A percentile compares a stretch with the other conserved stretches of the same genome.
Conservation (phyloP, 2,888 invertebrate genomes). For the Pristionchus mayeri region DNA sequence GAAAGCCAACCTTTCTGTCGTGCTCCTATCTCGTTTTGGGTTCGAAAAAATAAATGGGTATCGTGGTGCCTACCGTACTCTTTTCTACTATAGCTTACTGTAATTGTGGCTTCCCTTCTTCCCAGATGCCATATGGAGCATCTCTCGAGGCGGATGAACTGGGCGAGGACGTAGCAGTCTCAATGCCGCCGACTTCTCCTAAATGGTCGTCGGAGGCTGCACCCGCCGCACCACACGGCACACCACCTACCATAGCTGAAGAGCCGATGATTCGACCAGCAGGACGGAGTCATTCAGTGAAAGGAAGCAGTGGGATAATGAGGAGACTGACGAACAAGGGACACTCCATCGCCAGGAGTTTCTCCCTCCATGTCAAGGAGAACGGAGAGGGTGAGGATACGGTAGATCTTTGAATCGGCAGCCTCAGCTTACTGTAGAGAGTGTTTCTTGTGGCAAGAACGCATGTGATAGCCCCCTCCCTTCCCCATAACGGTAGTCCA, state of each 20-base stretch:
- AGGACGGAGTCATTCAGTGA: conserved; percentile 59
- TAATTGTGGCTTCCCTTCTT: neutral
- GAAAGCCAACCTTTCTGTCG: neutral
- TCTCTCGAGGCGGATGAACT: conserved; percentile 31
- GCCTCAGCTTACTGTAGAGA: conserved; percentile 27
- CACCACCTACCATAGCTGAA: conserved; percentile 15
- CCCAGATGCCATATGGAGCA: conserved; percentile 2
- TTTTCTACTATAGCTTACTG: conserved; percentile 4
- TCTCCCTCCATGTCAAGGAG: conserved; percentile 46
- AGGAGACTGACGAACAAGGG: conserved; percentile 55
- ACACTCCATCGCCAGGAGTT: conserved; percentile 43
- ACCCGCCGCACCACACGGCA: conserved; percentile 29
- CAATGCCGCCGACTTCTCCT: conserved; percentile 18
- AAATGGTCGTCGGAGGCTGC: neutral
- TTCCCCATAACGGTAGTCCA: neutral
- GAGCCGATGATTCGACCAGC: conserved; percentile 42
- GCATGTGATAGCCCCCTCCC: conserved; percentile 36
- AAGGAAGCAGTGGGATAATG: conserved; percentile 57
- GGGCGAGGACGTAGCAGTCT: neutral
- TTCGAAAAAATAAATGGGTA: neutral
- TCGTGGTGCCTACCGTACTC: neutral
- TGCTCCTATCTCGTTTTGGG: neutral
- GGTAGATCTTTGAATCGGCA: conserved; percentile 3
- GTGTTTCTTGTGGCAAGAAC: neutral
- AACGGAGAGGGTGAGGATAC: conserved; percentile 19